phyloP scores from a whole-genome alignment of 2,888 invertebrate genomes.

The Eulithis testata region DNA sequence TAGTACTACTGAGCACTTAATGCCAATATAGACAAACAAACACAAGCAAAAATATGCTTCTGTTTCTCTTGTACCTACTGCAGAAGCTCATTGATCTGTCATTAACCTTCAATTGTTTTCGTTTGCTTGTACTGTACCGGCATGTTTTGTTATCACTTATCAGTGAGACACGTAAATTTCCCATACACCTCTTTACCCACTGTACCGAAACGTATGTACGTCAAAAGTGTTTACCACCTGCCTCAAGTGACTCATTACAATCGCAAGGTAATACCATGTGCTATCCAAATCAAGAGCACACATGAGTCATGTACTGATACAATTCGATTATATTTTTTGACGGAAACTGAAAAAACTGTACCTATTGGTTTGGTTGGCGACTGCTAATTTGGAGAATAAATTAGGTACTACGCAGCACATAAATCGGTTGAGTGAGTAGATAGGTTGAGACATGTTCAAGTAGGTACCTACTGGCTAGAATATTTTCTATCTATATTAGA shows the following conservation, averaged over 20 bases:
- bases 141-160: background rate
- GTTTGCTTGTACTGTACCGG: background rate
- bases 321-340: constrained; percentile 9
- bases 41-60: too few species aligned
- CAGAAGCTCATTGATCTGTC: too few species aligned
- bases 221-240: constrained; percentile 28
- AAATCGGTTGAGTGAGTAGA: too few species aligned
- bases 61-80: too few species aligned
- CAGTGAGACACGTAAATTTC: constrained; percentile 3
- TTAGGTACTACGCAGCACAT: background rate
- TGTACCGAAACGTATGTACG: constrained; percentile 16
- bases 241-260: constrained; percentile 22
- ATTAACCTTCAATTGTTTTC: background rate
- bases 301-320: constrained; percentile 2
- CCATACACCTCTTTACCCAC: constrained; percentile 16
- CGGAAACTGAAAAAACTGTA: constrained; percentile 1
- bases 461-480: too few species aligned
- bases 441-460: too few species aligned
- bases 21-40: too few species aligned
- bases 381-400: background rate
- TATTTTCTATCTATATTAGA: too few species aligned
- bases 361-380: background rate
- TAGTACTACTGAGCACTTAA: too few species aligned
- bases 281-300: constrained; percentile 24
- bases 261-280: constrained; percentile 28